Evolutionary conservation across 2,113 vertebrate genomes (phyloP), one percentile per base, ranked within the genome.

Genomic region (Halcyon senegalensis): DNA sequence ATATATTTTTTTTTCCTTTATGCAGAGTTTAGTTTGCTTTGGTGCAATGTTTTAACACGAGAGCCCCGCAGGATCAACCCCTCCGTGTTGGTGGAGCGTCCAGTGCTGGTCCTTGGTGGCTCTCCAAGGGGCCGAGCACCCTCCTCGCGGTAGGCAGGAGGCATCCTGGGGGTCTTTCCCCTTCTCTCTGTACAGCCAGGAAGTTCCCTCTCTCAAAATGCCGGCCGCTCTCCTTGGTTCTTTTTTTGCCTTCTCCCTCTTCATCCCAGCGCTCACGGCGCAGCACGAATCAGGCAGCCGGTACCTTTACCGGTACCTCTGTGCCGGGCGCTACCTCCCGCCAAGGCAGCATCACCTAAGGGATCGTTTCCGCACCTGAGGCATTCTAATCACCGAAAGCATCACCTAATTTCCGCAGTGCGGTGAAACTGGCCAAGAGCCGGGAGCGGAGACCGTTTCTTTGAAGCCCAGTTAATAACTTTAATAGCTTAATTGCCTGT

Each of bases 281-380:
- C 41, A 33, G 51, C 56, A 15, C 2, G 4, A 21, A 18, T 10
- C 2, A 4, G 59, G 68, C 44, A 59, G 82, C 56, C 33, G 60
- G 74, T 10, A 13, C 3, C 43, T 3, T 25, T 25, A 12, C 50
- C 50, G 50, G 50, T 51, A 25, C 50, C 27, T 28, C 21, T 21
- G 9, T 24, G 18, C 8, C 8, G 1, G 20, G 30, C 39, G 4
- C 53, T 20, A 1, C 53, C 68, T 46, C 35, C 43, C 13, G 5
- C 5, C 60, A 6, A 64, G 44, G 66, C 60, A 62, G 64, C 60
- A 11, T 4, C 39, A 12, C 82, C 37, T 5, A 20, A 35, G 78
- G 1, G 7, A 7, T 35, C 5, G 2, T 46, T 68, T 16, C 48
- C 0, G 0, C 53, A 7, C 35, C 35, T 35, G 7, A 35, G 35